Base-by-base conservation (phyloP, 2,888 invertebrate genomes). In the Heliothis peltigera region DNA sequence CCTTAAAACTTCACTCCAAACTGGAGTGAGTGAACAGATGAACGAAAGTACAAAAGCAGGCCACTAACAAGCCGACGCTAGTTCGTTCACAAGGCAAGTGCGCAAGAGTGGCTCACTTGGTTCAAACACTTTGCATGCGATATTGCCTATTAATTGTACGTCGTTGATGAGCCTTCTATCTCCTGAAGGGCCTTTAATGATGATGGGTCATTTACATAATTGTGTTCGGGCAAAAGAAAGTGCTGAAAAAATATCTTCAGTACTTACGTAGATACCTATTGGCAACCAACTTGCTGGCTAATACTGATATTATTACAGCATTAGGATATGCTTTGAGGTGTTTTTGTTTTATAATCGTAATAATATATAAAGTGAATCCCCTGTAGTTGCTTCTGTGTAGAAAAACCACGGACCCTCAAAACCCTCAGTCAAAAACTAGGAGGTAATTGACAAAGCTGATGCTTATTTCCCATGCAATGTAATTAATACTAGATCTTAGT, bases 31-130 rank as follows among this genome's bases (percentile, higher is more conserved):
- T 74, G 46, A 75, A 75, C 59, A 58, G 15, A 19, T 28, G 56
- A 70, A 55, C 61, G 62, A 62, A 74, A 77, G 74, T 77, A 80
- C 69, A 75, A 79, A 80, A 74, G 68, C 65, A 62, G 55, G 17
- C 71, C 55, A 79, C 81, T 79, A 88, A 89, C 84, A 84, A 87
- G 85, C 77, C 78, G 81, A 83, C 82, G 89, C 89, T 90, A 89
- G 90, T n/a, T 90, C 84, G 87, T 70, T 71, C 65, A 81, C 87
- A 88, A 89, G 87, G 89, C 83, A 80, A 89, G 87, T 85, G 82
- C 78, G 70, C 76, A 67, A 61, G 76, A 81, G 81, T 78, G 70
- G 52, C 69, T 46, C 72, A 71, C 80, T 81, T 64, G 51, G 47
- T 47, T 49, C 53, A 60, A 65, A 70, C 75, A 77, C 80, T 78